phyloP scores from a whole-genome alignment of 1,140 invertebrate species.

The Brachionus rubens region DNA sequence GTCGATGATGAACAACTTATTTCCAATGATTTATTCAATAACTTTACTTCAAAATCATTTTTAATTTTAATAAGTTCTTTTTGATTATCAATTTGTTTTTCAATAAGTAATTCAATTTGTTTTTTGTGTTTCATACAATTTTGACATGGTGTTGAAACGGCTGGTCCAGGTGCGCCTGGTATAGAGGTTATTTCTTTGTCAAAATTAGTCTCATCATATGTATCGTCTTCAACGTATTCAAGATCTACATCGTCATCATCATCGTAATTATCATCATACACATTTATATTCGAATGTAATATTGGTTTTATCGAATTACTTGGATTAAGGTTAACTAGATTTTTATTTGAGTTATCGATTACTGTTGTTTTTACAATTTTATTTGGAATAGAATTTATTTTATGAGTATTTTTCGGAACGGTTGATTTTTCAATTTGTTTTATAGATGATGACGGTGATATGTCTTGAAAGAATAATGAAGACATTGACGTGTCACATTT shows the following conservation, averaged over 20 bases:
- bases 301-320: constrained; percentile 15
- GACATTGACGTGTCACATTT: neutral
- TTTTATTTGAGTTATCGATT: constrained; percentile 16
- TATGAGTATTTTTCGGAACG: neutral
- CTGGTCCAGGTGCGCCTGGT: constrained; percentile 15
- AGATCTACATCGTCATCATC: constrained; percentile 5
- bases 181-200: neutral
- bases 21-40: constrained; percentile 40
- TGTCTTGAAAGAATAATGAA: neutral
- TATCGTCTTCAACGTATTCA: constrained; percentile 7
- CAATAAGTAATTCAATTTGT: constrained; percentile 43
- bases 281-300: neutral
- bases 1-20: constrained; percentile 26
- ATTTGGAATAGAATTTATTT: no score
- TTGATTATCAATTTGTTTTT: constrained; percentile 43
- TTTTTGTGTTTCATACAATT: constrained; percentile 39
- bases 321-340: constrained; percentile 17
- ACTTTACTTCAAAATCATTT: constrained; percentile 40
- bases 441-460: constrained; percentile 21
- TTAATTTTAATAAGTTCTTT: constrained; percentile 37
- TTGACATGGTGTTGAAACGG: constrained; percentile 21
- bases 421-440: constrained; percentile 2
- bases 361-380: constrained; percentile 8
- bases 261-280: constrained; percentile 17
- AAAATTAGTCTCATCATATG: constrained; percentile 6